Base-by-base conservation (phyloP, 2,797 vertebrate species). In the Lagodon rhomboides region DNA sequence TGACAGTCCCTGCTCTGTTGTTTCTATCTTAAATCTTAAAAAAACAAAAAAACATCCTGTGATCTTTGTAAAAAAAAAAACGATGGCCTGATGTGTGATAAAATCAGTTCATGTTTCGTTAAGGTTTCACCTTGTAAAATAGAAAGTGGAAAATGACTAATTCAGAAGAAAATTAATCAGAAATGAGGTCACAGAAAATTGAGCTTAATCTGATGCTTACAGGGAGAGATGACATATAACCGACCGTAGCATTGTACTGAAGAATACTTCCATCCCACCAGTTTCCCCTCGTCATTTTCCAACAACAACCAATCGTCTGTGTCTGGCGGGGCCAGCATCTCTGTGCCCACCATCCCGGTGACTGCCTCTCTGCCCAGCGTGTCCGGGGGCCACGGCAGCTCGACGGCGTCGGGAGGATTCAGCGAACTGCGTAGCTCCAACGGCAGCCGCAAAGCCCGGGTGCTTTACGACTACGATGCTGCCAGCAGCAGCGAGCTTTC, bases 381-480 rank as follows among this genome's bases (percentile, higher is more conserved):
- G 83, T 95, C 95, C 55, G 92, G 89, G 47, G 94, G 96, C 60
- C 51, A 85, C 41, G 73, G 94, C 79, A 46, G 87, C 90, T 80
- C 94, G 6, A 90, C 93, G 62, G 91, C 92, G n/a, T 94, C 95
- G 13, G 95, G 96, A 41, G 95, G 97, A 73, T 95, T 97, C 94
- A 96, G 64, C 65, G 97, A 99, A 86, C 86, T 97, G 89, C 96
- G 96, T 18, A 95, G 95, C 76, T 96, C 96, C 67, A 96, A 94
- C 73, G 96, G 96, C 88, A 98, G 93, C 92, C 97, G 98, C 82
- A 97, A 96, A 91, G 98, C 98, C 51, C 92, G 98, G n/a, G 98
- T 99, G 73, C 97, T 99, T 3, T 99, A 99, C 64, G 98, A 99
- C 92, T 99, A 99, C 11, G 98, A 99, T 58, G 98, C 98, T 5